These are phyloP conservation scores for Equus przewalskii DNA, from an alignment of 2,113 vertebrate species.

Conservation along the genomic window DNA sequence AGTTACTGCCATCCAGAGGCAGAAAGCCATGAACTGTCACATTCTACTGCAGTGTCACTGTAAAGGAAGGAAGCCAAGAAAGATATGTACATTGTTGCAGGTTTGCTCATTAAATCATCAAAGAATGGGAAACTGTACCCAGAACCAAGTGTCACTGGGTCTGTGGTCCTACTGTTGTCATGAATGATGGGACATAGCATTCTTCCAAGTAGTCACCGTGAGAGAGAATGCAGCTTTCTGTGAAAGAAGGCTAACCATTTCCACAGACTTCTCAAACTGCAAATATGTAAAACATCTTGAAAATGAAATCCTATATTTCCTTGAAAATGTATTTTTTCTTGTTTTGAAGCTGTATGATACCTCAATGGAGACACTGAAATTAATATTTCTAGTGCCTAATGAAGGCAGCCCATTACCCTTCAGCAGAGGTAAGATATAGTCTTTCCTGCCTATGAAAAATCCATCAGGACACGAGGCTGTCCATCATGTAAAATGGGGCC, in stretches of 20 bases:
- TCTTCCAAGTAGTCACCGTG: not conserved
- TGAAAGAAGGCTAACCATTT: not conserved
- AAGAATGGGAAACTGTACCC: constrained; percentile 55
- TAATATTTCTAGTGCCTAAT: not conserved
- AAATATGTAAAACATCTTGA: not conserved
- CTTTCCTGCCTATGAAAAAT: not conserved
- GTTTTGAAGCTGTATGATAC: not conserved
- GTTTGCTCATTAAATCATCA: constrained; percentile 73
- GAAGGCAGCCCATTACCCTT: not conserved
- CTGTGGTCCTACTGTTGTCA: not conserved
- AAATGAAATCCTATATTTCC: not conserved
- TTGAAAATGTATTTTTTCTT: not conserved
- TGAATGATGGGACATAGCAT: not conserved
- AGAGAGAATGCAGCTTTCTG: not conserved
- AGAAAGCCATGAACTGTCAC: constrained; percentile 78
- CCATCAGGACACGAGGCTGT: not conserved
- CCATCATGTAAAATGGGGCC: not conserved
- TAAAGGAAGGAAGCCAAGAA: constrained; percentile 70
- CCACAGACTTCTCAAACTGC: not conserved
- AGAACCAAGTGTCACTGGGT: not conserved
- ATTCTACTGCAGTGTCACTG: constrained; percentile 69
- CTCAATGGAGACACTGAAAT: not conserved
- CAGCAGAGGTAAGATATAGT: not conserved
- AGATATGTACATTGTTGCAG: constrained; percentile 4
- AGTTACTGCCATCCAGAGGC: constrained; percentile 90